Evolutionary conservation across 2,113 vertebrate genomes (phyloP).

Genomic region (Nyctereutes procyonoides): DNA sequence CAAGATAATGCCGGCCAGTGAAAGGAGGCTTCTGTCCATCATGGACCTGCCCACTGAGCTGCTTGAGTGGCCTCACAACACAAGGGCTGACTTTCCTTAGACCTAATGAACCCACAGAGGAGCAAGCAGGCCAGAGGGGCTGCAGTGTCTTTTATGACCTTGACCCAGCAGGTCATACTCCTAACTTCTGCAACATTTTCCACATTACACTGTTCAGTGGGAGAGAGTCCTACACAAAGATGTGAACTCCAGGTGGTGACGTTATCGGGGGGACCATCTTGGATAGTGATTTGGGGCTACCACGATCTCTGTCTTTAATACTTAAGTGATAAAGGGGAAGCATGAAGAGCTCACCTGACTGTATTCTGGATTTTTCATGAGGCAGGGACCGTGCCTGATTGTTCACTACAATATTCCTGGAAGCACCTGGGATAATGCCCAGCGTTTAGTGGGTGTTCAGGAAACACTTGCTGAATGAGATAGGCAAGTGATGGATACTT

Average conservation of each 20-base stretch:
- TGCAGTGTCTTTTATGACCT: neutral
- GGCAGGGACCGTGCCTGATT: neutral
- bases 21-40: neutral
- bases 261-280: neutral
- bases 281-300: neutral
- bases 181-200: neutral
- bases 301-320: neutral
- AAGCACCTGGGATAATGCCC: neutral
- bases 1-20: fast-evolving
- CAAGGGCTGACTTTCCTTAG: neutral
- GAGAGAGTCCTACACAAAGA: no score
- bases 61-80: neutral
- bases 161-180: neutral
- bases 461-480: neutral
- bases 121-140: neutral
- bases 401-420: neutral
- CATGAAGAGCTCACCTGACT: neutral
- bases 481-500: fast-evolving
- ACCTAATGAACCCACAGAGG: neutral
- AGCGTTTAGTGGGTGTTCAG: neutral
- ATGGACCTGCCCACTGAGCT: neutral
- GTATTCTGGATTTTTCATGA: neutral
- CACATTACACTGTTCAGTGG: neutral
- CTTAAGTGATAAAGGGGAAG: neutral
- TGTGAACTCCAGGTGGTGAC: neutral